Evolutionary conservation across 2,797 vertebrate species (phyloP).

Genomic region (Lithobates pipiens): DNA sequence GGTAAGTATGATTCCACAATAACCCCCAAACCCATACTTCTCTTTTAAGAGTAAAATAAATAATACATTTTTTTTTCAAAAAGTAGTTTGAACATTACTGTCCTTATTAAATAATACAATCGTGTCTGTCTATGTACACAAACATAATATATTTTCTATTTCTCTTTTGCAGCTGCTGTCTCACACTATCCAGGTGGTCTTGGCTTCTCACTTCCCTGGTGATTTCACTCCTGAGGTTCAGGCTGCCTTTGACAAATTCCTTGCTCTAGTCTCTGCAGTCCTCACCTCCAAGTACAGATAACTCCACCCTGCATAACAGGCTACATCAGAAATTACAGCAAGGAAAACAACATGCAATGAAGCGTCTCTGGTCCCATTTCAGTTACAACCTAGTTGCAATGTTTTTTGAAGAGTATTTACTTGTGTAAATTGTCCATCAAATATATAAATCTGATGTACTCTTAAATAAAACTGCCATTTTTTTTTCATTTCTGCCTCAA

Average conservation of each 20-base stretch:
- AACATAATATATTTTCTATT: too few relatives aligned
- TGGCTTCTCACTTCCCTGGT: conserved; percentile 79
- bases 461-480: too few relatives aligned
- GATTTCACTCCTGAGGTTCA: conserved; percentile 86
- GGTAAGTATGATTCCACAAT: too few relatives aligned
- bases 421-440: too few relatives aligned
- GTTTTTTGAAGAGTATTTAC: background rate
- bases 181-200: conserved; percentile 85
- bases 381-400: background rate
- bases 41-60: too few relatives aligned
- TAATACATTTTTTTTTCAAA: too few relatives aligned
- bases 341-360: background rate
- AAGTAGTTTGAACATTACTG: too few relatives aligned
- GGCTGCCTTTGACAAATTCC: conserved; percentile 89
- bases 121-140: too few relatives aligned
- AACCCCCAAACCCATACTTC: too few relatives aligned
- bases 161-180: conserved; percentile 80
- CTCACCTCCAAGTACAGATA: conserved; percentile 92
- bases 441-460: background rate
- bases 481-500: too few relatives aligned
- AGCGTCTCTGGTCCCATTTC: background rate
- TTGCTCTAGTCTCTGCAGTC: conserved; percentile 82
- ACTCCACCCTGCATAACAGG: background rate
- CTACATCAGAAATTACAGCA: background rate
- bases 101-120: too few relatives aligned